A percentile compares a stretch with the other conserved stretches of the same genome.
Evolutionary conservation across 2,888 invertebrate genomes (phyloP).

Genomic region (Clunio marinus): DNA sequence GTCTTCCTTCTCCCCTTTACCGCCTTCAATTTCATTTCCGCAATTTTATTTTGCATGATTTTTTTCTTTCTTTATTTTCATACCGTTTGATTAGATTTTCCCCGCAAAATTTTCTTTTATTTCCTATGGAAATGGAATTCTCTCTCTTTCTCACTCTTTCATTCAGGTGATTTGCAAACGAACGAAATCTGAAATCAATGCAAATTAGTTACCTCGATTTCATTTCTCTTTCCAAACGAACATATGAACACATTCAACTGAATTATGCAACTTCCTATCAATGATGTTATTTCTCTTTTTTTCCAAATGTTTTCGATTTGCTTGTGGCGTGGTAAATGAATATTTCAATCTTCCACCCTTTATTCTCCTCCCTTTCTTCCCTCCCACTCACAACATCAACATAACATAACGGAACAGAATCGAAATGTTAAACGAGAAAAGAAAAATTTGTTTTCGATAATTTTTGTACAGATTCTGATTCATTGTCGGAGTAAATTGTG

Average conservation of each 20-base stretch:
- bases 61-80: neutral
- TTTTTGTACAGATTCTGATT: neutral
- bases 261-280: constrained; percentile 35
- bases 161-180: neutral
- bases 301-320: neutral
- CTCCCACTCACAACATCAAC: too few relatives aligned
- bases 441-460: constrained; percentile 13
- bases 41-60: neutral
- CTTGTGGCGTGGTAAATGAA: neutral
- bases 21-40: too few relatives aligned
- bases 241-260: neutral
- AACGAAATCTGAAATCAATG: constrained; percentile 36
- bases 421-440: neutral
- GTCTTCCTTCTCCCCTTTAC: too few relatives aligned
- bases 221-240: neutral
- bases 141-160: too few relatives aligned
- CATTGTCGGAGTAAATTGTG: neutral
- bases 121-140: neutral
- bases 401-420: too few relatives aligned
- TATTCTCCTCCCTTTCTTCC: neutral
- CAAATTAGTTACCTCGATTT: constrained; percentile 25
- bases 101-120: neutral
- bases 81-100: neutral
- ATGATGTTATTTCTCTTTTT: neutral
- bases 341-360: neutral